phyloP scores from a whole-genome alignment of 2,888 invertebrate genomes.

The Leuctra nigra region DNA sequence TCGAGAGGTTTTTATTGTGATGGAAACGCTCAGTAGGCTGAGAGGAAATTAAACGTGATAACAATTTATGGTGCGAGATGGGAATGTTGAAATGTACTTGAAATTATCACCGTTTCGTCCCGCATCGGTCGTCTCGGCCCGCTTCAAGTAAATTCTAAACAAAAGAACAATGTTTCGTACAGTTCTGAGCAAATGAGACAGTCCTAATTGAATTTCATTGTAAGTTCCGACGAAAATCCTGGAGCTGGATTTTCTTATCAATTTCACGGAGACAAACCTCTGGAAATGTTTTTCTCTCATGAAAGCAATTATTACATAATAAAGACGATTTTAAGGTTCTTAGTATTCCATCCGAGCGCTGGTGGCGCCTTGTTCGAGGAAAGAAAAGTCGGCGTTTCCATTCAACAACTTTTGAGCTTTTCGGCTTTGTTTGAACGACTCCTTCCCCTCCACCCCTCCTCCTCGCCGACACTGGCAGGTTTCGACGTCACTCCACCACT shows the following conservation, averaged over 20 bases:
- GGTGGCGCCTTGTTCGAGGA: neutral
- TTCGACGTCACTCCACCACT: neutral
- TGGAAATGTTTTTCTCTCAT: neutral
- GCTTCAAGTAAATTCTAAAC: no score
- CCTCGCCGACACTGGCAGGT: neutral
- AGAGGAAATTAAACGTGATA: no score
- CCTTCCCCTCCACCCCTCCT: slow-evolving; percentile 16
- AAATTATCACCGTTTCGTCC: no score
- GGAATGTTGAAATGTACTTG: no score
- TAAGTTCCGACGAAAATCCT: slow-evolving; percentile 1
- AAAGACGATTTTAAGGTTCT: slow-evolving; percentile 7
- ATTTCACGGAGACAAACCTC: slow-evolving; percentile 6
- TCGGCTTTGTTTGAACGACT: slow-evolving; percentile 11
- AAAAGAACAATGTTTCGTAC: neutral
- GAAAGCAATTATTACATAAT: slow-evolving; percentile 6
- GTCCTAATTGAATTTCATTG: slow-evolving; percentile 11
- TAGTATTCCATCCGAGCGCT: neutral
- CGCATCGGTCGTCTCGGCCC: no score
- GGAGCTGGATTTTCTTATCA: slow-evolving; percentile 3
- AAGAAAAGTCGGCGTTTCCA: slow-evolving; percentile 7
- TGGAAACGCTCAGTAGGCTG: no score
- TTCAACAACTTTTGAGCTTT: slow-evolving; percentile 1
- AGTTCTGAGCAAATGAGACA: neutral
- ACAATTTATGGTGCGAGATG: no score
- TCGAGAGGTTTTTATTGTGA: no score